These are phyloP conservation scores for Salpingus planirostris DNA, from an alignment of 2,888 invertebrate species.

Conservation along the genomic window DNA sequence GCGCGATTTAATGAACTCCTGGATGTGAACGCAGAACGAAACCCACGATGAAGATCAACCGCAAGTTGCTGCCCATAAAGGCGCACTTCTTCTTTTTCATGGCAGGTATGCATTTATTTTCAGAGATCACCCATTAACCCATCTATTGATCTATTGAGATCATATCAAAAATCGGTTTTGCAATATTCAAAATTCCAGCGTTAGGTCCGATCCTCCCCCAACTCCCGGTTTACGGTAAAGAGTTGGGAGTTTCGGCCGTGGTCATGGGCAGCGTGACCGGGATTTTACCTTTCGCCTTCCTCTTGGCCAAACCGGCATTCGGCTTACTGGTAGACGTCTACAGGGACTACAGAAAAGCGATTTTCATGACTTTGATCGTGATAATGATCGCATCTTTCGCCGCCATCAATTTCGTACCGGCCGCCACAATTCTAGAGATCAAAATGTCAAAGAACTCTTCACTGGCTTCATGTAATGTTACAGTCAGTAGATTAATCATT, in stretches of 20 bases:
- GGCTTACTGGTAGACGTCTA: constrained; percentile 70
- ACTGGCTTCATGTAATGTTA: constrained; percentile 36
- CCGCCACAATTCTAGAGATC: no score
- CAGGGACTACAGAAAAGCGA: constrained; percentile 56
- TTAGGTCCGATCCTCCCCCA: constrained; percentile 76
- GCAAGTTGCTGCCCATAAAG: constrained; percentile 67
- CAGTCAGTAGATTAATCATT: constrained; percentile 25
- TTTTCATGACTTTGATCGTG: constrained; percentile 59
- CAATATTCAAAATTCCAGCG: constrained; percentile 44
- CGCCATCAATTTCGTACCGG: constrained; percentile 60
- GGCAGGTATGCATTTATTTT: constrained; percentile 56
- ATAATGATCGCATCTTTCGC: constrained; percentile 59
- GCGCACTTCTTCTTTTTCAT: constrained; percentile 82
- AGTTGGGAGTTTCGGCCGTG: constrained; percentile 65
- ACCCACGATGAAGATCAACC: constrained; percentile 50
- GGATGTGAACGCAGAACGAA: no score
- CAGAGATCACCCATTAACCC: no score
- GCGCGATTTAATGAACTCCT: no score
- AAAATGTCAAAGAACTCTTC: no score
- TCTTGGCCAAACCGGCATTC: constrained; percentile 66
- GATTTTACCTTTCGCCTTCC: constrained; percentile 65
- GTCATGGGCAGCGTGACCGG: constrained; percentile 72
- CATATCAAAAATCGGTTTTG: no score
- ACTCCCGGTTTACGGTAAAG: constrained; percentile 66
- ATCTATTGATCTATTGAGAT: no score